These are phyloP conservation scores for Microdon myrmicae DNA, from an alignment of 2,888 invertebrate genomes.

Conservation along the genomic window DNA sequence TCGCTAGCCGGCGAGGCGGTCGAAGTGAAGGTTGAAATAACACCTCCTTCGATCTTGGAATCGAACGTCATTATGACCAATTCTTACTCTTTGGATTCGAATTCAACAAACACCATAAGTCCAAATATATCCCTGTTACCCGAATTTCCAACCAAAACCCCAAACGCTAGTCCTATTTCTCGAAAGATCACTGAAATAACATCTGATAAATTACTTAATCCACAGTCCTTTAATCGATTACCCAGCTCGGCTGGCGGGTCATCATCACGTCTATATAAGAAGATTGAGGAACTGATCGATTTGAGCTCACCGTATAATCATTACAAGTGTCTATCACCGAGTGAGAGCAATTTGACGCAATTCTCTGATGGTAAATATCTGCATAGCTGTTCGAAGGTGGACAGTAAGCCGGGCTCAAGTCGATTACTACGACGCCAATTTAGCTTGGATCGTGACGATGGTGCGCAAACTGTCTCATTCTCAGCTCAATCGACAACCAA, in stretches of 20 bases:
- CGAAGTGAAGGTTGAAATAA: constrained; percentile 67
- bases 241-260: constrained; percentile 63
- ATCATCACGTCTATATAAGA: constrained; percentile 65
- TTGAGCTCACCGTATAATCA: constrained; percentile 80
- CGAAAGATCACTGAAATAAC: constrained; percentile 65
- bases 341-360: constrained; percentile 68
- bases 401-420: constrained; percentile 66
- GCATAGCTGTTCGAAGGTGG: constrained; percentile 58
- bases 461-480: constrained; percentile 61
- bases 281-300: constrained; percentile 69
- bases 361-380: constrained; percentile 65
- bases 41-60: constrained; percentile 63
- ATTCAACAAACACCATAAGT: constrained; percentile 62
- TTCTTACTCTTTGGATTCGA: constrained; percentile 66
- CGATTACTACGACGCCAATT: constrained; percentile 74
- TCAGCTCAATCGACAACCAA: constrained; percentile 53
- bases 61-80: constrained; percentile 61
- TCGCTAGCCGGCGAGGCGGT: constrained; percentile 65
- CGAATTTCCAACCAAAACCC: constrained; percentile 62
- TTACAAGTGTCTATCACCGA: constrained; percentile 77
- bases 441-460: constrained; percentile 76
- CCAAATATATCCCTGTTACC: constrained; percentile 62
- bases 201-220: constrained; percentile 63
- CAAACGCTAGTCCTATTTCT: constrained; percentile 60
- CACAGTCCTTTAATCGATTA: constrained; percentile 64